A percentile compares a stretch with the other conserved stretches of the same genome.
Evolutionary conservation across 2,797 vertebrate genomes (phyloP).

Genomic region (Myripristis murdjan): DNA sequence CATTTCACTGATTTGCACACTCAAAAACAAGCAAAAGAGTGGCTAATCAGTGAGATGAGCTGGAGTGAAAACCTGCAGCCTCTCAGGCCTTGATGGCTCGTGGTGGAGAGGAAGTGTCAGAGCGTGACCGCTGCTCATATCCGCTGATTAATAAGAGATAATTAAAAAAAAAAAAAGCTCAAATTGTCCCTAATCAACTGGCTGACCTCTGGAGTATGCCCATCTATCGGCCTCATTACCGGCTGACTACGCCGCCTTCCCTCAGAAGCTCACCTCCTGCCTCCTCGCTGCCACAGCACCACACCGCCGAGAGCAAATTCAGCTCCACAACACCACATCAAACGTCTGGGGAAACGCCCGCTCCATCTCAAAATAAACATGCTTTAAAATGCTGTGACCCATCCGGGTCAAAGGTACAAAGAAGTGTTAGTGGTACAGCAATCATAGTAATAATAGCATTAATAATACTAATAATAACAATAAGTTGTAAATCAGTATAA

Average conservation of each 20-base stretch:
- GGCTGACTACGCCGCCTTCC: not conserved
- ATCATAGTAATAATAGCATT: too few relatives aligned
- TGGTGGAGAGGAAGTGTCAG: not conserved
- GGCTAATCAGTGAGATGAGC: too few relatives aligned
- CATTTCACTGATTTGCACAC: too few relatives aligned
- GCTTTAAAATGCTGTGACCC: not conserved
- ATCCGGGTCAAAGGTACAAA: constrained; percentile 1
- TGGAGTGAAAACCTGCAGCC: constrained; percentile 4
- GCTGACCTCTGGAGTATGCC: constrained; percentile 19
- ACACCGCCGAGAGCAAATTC: not conserved
- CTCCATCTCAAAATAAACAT: constrained; percentile 9
- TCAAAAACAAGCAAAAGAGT: too few relatives aligned
- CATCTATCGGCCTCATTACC: constrained; percentile 4
- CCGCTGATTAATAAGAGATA: constrained; percentile 29
- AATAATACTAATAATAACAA: constrained; percentile 23
- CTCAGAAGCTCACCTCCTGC: not conserved
- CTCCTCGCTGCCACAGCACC: not conserved
- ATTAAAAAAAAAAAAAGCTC: constrained; percentile 4
- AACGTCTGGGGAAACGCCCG: not conserved
- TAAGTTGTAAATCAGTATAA: constrained; percentile 14
- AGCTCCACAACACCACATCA: too few relatives aligned
- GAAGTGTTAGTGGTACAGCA: constrained; percentile 18
- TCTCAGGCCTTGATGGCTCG: too few relatives aligned
- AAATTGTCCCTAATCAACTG: not conserved
- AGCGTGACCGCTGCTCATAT: constrained; percentile 21